Evolutionary conservation across 2,797 vertebrate genomes (phyloP), one percentile per base, ranked within the genome.

Genomic region (Ptychadena robeensis): DNA sequence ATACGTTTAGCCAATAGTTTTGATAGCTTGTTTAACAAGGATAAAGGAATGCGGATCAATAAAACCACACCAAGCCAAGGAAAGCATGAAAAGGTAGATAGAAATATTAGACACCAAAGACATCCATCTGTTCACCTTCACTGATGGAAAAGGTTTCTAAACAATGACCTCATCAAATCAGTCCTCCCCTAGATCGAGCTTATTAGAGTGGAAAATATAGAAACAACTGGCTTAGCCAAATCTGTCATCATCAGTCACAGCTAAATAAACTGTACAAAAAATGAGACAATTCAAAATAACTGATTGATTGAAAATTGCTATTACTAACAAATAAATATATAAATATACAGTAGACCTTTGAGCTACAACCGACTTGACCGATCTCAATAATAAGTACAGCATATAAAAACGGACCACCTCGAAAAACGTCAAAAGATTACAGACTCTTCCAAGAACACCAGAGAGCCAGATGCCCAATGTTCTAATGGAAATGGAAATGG

Each of bases 101-200:
- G 64, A 57, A 64, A 70, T 65, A 80, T 53, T 34, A 76, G 34
- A 37, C 65, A 80, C 77, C 65, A 84, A 84, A 79, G 61, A 61
- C 61, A 18, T 1, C 28, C 25, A 18, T 25, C 77, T 71, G 73
- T 79, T 79, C 73, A 79, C 82, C 76, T 59, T 59, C 25, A 74
- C 44, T 10, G 18, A 57, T 27, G 67, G 53, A 82, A 82, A 82
- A 18, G 81, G 63, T 63, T 48, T 78, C 38, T 78, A 22, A 30
- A 57, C 30, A 53, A 34, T 77, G 71, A 82, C 61, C 48, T 68
- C 74, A 77, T 53, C 30, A 66, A 15, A 65, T 53, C 67, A 83
- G 68, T 64, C 35, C 25, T 25, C 44, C 59, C 15, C n/a, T 25
- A 27, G 25, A 28, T 4, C 59, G 11, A 28, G 28, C 31, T 31